Evolutionary conservation across 2,797 vertebrate species (phyloP), one percentile per base, ranked within the genome.

Genomic region (Myotis myotis): DNA sequence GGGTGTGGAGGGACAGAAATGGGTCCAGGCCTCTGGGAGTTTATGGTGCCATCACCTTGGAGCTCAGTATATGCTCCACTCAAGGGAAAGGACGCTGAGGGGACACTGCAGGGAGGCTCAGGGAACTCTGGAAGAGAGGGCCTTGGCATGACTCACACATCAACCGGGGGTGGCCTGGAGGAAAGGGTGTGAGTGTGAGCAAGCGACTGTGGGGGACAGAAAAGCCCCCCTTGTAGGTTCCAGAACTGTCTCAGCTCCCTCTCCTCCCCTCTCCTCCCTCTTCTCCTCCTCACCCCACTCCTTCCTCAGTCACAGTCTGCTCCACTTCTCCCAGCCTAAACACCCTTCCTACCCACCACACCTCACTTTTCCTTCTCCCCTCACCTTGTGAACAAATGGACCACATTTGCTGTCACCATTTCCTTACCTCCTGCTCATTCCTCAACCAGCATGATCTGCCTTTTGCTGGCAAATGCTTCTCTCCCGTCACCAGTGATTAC

Each of bases 31-130:
- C 66, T 23, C 25, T 0, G 0, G 20, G 38, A 83, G 70, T 13
- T 23, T 10, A 19, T 1, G 3, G 17, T 5, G 72, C 36, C 19
- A 6, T 3, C 12, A 0, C 22, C 19, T 3, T 12, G 9, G 66
- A 41, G 20, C 13, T 30, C 8, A 47, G 16, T 4, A 5, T 22
- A 53, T 10, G 25, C 33, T 80, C 12, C 22, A 28, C 66, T 80
- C 3, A 12, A 62, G 5, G 25, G 84, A 71, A 64, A 81, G 36
- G 25, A 19, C 6, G 16, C 62, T 22, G 5, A 68, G 57, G 78
- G 66, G 30, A 30, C 0, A 0, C 22, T 2, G 17, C 25, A 44
- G 53, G 68, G 71, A 68, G 33, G 49, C 15, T n/a, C 33, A 3
- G 17, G 66, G 64, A 53, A n/a, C 23, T 22, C 25, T 19, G 51